Evolutionary conservation across 2,888 invertebrate species (phyloP).

Genomic region (Leucania comma): DNA sequence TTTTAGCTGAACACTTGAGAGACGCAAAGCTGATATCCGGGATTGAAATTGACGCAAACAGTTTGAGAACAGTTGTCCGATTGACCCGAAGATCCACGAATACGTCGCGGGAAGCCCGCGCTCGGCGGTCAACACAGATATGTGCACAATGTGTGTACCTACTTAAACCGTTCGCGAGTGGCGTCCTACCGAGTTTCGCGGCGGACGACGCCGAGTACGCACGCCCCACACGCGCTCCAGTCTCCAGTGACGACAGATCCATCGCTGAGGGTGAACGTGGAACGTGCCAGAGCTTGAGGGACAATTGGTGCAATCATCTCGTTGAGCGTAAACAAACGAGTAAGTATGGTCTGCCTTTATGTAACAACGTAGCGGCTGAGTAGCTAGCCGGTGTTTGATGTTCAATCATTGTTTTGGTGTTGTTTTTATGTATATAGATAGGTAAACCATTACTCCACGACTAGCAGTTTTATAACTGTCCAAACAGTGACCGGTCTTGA

Average conservation of each 20-base stretch:
- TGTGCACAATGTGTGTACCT: conserved; percentile 48
- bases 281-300: conserved; percentile 84
- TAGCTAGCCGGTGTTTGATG: conserved; percentile 51
- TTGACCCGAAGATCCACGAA: conserved; percentile 55
- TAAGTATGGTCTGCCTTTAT: conserved; percentile 83
- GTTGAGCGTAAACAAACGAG: conserved; percentile 89
- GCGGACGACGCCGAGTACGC: conserved; percentile 75
- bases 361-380: conserved; percentile 69
- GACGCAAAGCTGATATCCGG: conserved; percentile 11
- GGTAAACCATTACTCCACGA: conserved; percentile 42
- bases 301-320: conserved; percentile 89
- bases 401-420: conserved; percentile 58
- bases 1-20: background rate
- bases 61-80: conserved; percentile 54
- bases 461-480: conserved; percentile 58
- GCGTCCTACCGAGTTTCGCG: conserved; percentile 80
- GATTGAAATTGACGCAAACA: conserved; percentile 28
- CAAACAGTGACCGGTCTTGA: conserved; percentile 43
- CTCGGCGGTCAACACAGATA: conserved; percentile 54
- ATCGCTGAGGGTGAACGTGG: conserved; percentile 73
- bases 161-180: conserved; percentile 74
- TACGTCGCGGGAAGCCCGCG: conserved; percentile 55
- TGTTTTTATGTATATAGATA: conserved; percentile 31
- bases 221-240: conserved; percentile 69
- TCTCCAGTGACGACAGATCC: conserved; percentile 66